Evolutionary conservation across 2,113 vertebrate genomes (phyloP).

Genomic region (Melierax canorus): DNA sequence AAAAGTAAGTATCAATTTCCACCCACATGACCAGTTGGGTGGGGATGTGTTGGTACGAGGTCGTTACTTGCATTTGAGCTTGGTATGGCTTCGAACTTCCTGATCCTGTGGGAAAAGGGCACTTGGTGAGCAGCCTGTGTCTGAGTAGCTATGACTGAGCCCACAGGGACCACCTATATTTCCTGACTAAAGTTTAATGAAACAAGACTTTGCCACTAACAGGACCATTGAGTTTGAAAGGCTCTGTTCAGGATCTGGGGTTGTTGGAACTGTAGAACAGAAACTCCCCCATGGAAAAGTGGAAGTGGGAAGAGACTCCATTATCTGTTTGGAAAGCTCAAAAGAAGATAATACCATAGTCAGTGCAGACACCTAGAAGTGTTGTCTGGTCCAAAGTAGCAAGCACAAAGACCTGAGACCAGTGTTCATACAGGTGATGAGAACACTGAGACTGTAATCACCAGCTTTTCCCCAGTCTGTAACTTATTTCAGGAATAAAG

Average conservation of each 20-base stretch:
- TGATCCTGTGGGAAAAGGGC: background rate
- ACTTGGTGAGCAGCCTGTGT: background rate
- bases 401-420: background rate
- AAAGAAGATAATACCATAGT: background rate
- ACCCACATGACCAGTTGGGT: background rate
- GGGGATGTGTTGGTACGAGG: background rate
- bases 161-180: background rate
- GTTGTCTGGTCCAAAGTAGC: background rate
- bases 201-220: background rate
- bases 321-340: background rate
- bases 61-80: background rate
- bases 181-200: conserved; percentile 14
- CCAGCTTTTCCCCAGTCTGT: background rate
- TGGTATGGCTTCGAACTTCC: background rate
- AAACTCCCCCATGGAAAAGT: background rate
- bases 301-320: background rate
- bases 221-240: background rate
- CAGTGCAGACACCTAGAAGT: background rate
- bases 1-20: background rate
- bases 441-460: background rate
- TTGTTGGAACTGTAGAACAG: background rate
- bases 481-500: conserved; percentile 7
- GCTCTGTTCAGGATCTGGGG: background rate
- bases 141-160: background rate
- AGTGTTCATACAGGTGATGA: background rate